These are phyloP conservation scores for Micrasema minimum DNA, from an alignment of 1,140 invertebrate genomes.

Conservation along the genomic window DNA sequence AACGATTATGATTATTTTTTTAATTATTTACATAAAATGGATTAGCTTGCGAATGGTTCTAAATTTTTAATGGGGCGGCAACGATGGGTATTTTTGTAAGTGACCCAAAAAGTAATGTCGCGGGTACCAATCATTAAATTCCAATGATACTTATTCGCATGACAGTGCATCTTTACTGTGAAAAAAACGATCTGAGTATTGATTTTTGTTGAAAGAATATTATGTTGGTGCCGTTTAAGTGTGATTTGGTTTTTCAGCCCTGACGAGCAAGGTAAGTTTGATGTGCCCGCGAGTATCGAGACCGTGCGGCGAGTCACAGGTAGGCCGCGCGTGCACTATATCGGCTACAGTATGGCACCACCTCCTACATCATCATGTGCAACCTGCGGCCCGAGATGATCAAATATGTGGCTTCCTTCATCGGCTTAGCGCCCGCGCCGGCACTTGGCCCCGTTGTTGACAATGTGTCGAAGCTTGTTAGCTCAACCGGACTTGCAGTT, in stretches of 20 bases:
- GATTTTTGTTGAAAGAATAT: no score
- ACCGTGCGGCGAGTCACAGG: constrained; percentile 69
- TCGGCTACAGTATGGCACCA: constrained; percentile 72
- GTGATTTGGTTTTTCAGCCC: constrained; percentile 2
- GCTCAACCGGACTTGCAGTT: constrained; percentile 9
- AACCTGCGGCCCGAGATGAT: constrained; percentile 68
- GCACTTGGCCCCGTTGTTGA: constrained; percentile 50
- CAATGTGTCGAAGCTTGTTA: not conserved
- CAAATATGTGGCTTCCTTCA: constrained; percentile 64
- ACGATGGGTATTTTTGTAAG: no score
- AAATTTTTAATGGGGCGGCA: no score
- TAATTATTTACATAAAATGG: no score
- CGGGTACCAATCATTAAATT: no score
- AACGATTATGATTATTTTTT: no score
- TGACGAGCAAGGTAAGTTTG: constrained; percentile 75
- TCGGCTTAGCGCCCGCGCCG: constrained; percentile 59
- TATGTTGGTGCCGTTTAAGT: no score
- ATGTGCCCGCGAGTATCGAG: constrained; percentile 78
- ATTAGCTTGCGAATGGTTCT: no score
- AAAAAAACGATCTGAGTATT: no score
- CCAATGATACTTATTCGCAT: no score
- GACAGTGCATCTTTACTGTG: no score
- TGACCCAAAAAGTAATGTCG: no score
- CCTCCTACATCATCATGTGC: constrained; percentile 71
- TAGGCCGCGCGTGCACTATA: constrained; percentile 66